phyloP scores from a whole-genome alignment of 2,797 vertebrate species.

The Pseudochirops corinnae region DNA sequence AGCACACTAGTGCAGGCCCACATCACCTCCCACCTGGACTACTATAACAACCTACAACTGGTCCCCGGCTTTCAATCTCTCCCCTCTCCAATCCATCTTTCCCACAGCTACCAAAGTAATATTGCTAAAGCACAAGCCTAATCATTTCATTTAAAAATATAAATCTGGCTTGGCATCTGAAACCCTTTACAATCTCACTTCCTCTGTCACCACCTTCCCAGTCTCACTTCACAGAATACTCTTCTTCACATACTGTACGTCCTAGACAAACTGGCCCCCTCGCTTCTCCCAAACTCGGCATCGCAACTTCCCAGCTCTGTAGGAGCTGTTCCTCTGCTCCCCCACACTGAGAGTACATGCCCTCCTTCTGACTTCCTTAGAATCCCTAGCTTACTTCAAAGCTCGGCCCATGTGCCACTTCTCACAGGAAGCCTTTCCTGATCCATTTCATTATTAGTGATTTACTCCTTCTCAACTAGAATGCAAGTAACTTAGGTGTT shows the following conservation, averaged over 20 bases:
- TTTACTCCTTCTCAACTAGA: neutral
- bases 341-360: neutral
- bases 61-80: neutral
- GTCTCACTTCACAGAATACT: neutral
- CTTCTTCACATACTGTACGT: neutral
- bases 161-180: neutral
- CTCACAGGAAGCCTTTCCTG: neutral
- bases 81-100: conserved; percentile 25
- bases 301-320: neutral
- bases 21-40: neutral
- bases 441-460: neutral
- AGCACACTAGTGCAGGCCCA: conserved; percentile 11
- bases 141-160: neutral
- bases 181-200: neutral
- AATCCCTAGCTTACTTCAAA: neutral
- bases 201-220: neutral
- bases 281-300: neutral
- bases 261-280: too few relatives aligned
- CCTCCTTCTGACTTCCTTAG: neutral
- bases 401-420: neutral
- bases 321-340: neutral
- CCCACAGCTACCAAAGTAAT: conserved; percentile 20
- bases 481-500: neutral
- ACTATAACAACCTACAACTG: neutral
- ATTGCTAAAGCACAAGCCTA: neutral